phyloP scores from a whole-genome alignment of 2,113 vertebrate genomes.

The Colius striatus region DNA sequence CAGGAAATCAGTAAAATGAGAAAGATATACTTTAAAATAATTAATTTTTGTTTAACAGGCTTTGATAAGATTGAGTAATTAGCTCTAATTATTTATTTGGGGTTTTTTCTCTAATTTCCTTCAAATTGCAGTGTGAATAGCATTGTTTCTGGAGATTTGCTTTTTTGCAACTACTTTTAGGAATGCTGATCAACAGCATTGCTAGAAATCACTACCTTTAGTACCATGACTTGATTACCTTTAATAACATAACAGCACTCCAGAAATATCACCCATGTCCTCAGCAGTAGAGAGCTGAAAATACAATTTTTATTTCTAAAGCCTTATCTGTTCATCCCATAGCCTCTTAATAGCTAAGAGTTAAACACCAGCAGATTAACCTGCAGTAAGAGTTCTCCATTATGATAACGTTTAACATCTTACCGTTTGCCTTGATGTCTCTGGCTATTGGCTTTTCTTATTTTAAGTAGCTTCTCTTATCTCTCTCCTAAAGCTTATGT shows the following conservation, averaged over 20 bases:
- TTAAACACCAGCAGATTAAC: background rate
- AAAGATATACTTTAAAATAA: background rate
- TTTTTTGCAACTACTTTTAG: background rate
- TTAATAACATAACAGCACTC: background rate
- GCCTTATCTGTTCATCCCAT: background rate
- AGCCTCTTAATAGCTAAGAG: background rate
- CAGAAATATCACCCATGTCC: background rate
- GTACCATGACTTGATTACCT: background rate
- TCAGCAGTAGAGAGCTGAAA: background rate
- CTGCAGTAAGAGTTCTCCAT: background rate
- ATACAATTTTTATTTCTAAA: background rate
- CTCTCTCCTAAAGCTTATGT: background rate
- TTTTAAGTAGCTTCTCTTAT: background rate
- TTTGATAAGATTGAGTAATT: background rate
- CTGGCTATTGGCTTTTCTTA: background rate
- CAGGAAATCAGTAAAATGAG: background rate
- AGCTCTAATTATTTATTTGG: background rate
- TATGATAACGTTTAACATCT: constrained; percentile 3
- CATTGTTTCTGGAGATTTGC: background rate
- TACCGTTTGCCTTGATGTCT: background rate
- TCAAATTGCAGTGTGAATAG: background rate
- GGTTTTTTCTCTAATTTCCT: background rate
- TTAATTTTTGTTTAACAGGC: background rate
- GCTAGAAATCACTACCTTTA: background rate
- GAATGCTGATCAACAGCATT: background rate